Conservation (phyloP, 2,797 vertebrate species). For the Sciaenops ocellatus region DNA sequence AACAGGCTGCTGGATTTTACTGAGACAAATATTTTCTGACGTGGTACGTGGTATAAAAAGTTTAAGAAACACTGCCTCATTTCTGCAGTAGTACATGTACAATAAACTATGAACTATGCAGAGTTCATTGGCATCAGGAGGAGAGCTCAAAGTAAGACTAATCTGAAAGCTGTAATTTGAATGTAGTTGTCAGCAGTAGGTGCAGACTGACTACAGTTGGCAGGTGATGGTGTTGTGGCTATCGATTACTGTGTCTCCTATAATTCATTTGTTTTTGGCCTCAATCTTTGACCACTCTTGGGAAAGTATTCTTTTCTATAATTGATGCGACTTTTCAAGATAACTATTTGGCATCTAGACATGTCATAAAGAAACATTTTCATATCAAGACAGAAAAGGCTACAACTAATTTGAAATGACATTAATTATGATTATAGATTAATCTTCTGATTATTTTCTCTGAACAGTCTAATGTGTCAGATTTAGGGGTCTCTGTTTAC, state of each 20-base stretch:
- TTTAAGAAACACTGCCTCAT: too few species aligned
- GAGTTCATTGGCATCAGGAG: not conserved
- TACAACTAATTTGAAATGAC: too few species aligned
- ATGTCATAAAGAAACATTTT: too few species aligned
- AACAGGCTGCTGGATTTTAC: too few species aligned
- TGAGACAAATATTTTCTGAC: too few species aligned
- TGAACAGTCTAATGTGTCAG: too few species aligned
- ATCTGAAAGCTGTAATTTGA: slow-evolving; percentile 20
- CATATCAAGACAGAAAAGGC: too few species aligned
- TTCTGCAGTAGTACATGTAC: too few species aligned
- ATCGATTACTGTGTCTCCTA: not conserved
- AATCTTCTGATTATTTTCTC: not conserved
- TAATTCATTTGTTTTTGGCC: slow-evolving; percentile 1
- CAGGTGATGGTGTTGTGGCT: slow-evolving; percentile 2
- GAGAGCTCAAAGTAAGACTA: slow-evolving; percentile 1
- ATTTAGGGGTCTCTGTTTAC: too few species aligned
- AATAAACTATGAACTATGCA: not conserved
- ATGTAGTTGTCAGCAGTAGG: slow-evolving; percentile 9
- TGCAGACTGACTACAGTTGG: not conserved
- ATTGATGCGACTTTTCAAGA: slow-evolving; percentile 8
- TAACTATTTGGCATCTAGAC: not conserved
- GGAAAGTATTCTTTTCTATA: slow-evolving; percentile 1
- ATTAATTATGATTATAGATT: not conserved
- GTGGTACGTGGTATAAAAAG: too few species aligned
- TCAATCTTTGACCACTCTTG: not conserved